These are phyloP conservation scores for Zaprionus kolodkinae DNA, from an alignment of 1,140 invertebrate genomes.

Conservation along the genomic window DNA sequence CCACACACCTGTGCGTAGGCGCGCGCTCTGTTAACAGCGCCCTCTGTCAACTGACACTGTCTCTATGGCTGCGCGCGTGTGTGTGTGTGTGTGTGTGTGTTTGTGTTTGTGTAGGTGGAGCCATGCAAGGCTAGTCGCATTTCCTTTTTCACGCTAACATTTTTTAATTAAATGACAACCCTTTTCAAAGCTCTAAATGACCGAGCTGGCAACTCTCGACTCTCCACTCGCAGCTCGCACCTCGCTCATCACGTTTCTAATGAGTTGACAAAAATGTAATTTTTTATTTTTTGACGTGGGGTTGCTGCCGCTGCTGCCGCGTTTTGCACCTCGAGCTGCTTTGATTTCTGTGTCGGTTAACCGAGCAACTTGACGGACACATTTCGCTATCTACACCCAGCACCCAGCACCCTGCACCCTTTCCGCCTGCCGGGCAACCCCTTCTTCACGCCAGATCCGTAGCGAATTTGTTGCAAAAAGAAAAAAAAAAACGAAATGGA, in stretches of 20 bases:
- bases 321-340: conserved; percentile 50
- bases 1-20: conserved; percentile 51
- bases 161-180: conserved; percentile 51
- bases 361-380: conserved; percentile 39
- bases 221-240: conserved; percentile 1
- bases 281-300: conserved; percentile 45
- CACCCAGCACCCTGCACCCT: neutral
- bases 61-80: neutral
- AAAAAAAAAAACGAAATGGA: neutral
- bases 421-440: conserved; percentile 10
- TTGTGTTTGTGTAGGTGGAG: conserved; percentile 40
- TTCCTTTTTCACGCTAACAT: conserved; percentile 5
- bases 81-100: neutral
- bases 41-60: conserved; percentile 13
- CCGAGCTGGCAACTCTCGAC: neutral
- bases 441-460: conserved; percentile 17
- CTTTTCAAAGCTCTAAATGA: conserved; percentile 48
- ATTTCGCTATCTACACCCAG: conserved; percentile 2
- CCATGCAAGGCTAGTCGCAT: conserved; percentile 12
- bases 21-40: conserved; percentile 41
- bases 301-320: conserved; percentile 3
- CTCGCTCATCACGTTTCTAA: conserved; percentile 50
- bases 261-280: conserved; percentile 56
- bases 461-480: conserved; percentile 41
- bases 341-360: conserved; percentile 48